phyloP scores from a whole-genome alignment of 1,140 invertebrate species.

The Lanistes nyassanus region DNA sequence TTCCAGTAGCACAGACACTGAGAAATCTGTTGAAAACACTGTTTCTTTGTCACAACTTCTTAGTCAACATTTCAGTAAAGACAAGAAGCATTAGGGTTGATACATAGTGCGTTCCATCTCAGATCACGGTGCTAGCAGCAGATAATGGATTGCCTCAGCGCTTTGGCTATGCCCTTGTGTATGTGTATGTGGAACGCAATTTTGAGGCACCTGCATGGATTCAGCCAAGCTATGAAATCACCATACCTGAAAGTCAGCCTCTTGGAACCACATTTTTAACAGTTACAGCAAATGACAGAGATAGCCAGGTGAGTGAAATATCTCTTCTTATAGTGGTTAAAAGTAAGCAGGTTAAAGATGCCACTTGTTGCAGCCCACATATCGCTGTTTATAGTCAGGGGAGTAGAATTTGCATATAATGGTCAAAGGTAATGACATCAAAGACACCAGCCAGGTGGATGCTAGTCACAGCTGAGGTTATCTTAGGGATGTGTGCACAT shows the following conservation, averaged over 20 bases:
- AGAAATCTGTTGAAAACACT: too few relatives aligned
- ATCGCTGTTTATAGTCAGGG: neutral
- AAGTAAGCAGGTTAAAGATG: neutral
- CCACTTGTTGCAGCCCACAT: neutral
- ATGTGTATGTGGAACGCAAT: slow-evolving; percentile 44
- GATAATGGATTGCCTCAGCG: slow-evolving; percentile 43
- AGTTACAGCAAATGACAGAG: slow-evolving; percentile 34
- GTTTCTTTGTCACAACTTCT: too few relatives aligned
- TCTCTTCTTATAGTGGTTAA: neutral
- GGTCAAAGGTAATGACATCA: too few relatives aligned
- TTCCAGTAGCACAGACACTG: too few relatives aligned
- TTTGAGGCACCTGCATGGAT: slow-evolving; percentile 37
- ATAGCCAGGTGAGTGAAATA: slow-evolving; percentile 26
- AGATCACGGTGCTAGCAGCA: slow-evolving; percentile 44
- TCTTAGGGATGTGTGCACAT: neutral
- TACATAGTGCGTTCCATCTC: neutral
- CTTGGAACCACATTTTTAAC: slow-evolving; percentile 28
- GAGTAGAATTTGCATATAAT: too few relatives aligned
- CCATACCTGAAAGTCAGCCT: slow-evolving; percentile 37
- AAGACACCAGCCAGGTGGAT: too few relatives aligned
- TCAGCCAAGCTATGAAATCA: slow-evolving; percentile 5
- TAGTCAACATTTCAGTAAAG: too few relatives aligned
- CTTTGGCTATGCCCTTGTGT: slow-evolving; percentile 39
- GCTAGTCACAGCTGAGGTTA: too few relatives aligned
- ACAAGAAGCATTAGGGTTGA: too few relatives aligned